A percentile compares a stretch with the other conserved stretches of the same genome.
Evolutionary conservation across 2,113 vertebrate species (phyloP).

Genomic region (Copsychus sechellarum): DNA sequence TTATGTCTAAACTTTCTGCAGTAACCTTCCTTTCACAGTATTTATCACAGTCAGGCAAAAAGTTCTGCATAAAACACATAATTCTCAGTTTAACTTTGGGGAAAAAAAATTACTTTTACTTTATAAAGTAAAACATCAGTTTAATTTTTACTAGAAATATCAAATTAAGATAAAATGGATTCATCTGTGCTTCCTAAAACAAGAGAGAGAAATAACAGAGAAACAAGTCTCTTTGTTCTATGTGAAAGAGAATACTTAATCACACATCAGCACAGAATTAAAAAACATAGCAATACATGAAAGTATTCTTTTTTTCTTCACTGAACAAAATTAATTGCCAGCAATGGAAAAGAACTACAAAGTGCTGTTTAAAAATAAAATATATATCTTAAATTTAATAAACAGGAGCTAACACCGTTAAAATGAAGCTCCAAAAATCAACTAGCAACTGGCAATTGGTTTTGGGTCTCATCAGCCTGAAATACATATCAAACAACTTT

Average conservation of each 20-base stretch:
- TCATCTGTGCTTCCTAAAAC: constrained; percentile 58
- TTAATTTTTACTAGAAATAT: constrained; percentile 57
- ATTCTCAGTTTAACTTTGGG: neutral
- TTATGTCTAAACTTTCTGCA: neutral
- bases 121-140: constrained; percentile 40
- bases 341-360: constrained; percentile 54
- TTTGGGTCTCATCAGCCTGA: neutral
- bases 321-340: constrained; percentile 64
- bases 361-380: constrained; percentile 58
- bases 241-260: constrained; percentile 71
- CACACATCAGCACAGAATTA: constrained; percentile 65
- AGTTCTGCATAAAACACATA: neutral
- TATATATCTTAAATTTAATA: constrained; percentile 35
- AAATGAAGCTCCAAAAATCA: constrained; percentile 20
- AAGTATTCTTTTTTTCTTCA: constrained; percentile 53
- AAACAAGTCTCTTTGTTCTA: constrained; percentile 61
- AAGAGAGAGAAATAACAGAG: constrained; percentile 53
- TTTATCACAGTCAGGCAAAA: neutral
- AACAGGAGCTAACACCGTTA: constrained; percentile 18
- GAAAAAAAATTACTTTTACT: neutral
- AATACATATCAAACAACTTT: neutral
- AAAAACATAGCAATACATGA: constrained; percentile 62
- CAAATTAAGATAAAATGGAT: constrained; percentile 66
- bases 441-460: neutral
- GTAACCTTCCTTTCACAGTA: neutral